Base-by-base conservation (phyloP, 1,140 invertebrate genomes). In the Drosophila ercepeae region DNA sequence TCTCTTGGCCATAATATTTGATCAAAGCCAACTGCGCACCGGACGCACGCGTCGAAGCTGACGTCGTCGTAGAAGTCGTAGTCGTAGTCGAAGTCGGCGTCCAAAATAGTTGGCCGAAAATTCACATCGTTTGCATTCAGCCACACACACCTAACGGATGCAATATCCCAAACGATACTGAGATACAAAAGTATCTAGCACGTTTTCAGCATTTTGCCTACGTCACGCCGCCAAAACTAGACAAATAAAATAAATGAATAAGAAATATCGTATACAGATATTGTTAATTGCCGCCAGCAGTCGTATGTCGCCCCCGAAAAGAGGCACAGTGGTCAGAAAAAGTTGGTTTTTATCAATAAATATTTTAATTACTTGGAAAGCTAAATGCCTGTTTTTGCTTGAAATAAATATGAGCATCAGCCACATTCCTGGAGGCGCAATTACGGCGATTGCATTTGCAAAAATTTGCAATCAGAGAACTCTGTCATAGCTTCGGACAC, bases 101-200 rank as follows among this genome's bases (percentile, higher is more conserved):
- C 65, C 54, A 58, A 77, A 81, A 81, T 63, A 75, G 67, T 68
- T 81, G 55, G 48, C 63, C 72, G 44, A 67, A 86, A 81, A 84
- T 77, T 81, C 76, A 77, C 63, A 76, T 76, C 81, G 78, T 86
- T 86, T 86, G 81, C 81, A 86, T 86, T 71, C 81, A 86, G 59
- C 77, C 73, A 77, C 77, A 84, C 61, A 86, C 81, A 86, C 82
- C 81, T 86, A 86, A 88, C 81, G 81, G 81, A 86, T 86, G 81
- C 81, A 86, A 71, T 77, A 77, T 57, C 13, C 61, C 65, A 29
- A 55, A 8, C 64, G 51, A 76, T 76, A 52, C 52, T 41, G 18
- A 77, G 58, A 77, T 70, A 64, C 72, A 53, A 54, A 78, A 67
- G 50, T 53, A 78, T 75, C 78, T 75, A 88, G 77, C 81, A 86